Conservation (phyloP, 1,140 invertebrate genomes). For the Sycobia sp. region DNA sequence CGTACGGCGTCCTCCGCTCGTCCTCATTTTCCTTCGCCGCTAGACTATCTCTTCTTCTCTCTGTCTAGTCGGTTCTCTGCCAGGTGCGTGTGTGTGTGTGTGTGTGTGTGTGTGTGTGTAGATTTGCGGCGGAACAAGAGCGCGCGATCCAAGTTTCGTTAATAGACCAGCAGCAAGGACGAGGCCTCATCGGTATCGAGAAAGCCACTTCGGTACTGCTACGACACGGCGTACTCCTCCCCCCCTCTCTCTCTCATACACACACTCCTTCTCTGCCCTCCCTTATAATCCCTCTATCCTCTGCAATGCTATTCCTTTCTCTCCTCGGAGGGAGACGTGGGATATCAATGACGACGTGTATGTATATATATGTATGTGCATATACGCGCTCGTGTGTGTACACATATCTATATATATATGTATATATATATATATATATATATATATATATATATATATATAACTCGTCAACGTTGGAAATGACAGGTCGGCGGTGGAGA, state of each 20-base stretch:
- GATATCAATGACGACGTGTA: conserved; percentile 42
- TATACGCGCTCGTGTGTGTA: too few relatives aligned
- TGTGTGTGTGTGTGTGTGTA: too few relatives aligned
- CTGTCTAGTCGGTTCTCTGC: not conserved
- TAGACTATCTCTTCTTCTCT: not conserved
- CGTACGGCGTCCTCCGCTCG: not conserved
- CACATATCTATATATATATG: too few relatives aligned
- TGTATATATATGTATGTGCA: too few relatives aligned
- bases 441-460: too few relatives aligned
- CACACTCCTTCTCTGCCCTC: too few relatives aligned
- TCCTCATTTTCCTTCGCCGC: not conserved
- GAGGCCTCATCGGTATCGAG: conserved; percentile 12
- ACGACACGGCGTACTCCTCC: not conserved
- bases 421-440: too few relatives aligned
- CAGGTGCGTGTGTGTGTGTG: not conserved
- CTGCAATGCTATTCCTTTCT: too few relatives aligned
- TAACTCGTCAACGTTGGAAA: conserved; percentile 49
- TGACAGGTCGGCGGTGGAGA: conserved; percentile 41
- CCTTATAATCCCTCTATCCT: too few relatives aligned
- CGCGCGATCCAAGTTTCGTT: conserved; percentile 26
- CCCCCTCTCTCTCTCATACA: too few relatives aligned
- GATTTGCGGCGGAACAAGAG: conserved; percentile 17
- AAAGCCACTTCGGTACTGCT: conserved; percentile 36
- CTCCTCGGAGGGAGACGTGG: not conserved
- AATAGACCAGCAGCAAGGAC: conserved; percentile 7